A percentile compares a stretch with the other conserved stretches of the same genome.
These are phyloP conservation scores for Notoglanidium macrostoma DNA, from an alignment of 2,797 vertebrate genomes.

Conservation along the genomic window DNA sequence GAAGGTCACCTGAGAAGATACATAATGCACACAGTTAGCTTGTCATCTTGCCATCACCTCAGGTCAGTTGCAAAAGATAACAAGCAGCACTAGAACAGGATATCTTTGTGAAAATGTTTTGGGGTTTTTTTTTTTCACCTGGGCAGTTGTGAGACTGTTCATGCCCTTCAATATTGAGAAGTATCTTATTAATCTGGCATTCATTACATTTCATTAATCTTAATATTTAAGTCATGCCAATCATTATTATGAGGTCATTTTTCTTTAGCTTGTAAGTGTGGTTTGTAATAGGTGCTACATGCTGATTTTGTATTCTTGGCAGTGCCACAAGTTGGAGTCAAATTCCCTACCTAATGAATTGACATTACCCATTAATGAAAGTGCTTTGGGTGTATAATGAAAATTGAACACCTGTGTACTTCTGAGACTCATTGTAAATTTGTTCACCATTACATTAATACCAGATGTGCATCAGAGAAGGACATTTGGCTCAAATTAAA, in stretches of 20 bases:
- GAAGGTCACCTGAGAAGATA: slow-evolving; percentile 64
- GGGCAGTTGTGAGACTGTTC: neutral
- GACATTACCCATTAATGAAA: slow-evolving; percentile 23
- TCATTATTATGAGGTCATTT: neutral
- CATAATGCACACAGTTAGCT: neutral
- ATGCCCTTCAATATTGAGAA: neutral
- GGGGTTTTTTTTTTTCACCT: neutral
- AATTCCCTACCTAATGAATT: slow-evolving; percentile 30
- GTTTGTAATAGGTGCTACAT: slow-evolving; percentile 1
- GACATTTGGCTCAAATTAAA: slow-evolving; percentile 27
- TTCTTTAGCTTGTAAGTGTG: neutral
- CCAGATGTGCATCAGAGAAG: neutral
- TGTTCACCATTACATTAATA: slow-evolving; percentile 8
- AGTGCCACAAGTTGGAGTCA: slow-evolving; percentile 18
- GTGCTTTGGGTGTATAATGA: slow-evolving; percentile 30
- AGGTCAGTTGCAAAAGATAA: neutral
- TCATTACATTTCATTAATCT: slow-evolving; percentile 8
- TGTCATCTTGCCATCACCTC: neutral
- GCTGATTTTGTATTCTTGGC: slow-evolving; percentile 14
- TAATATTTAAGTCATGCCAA: neutral
- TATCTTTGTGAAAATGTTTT: neutral
- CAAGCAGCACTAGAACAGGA: neutral
- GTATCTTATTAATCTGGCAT: neutral
- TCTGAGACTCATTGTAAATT: slow-evolving; percentile 25
- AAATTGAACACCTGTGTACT: slow-evolving; percentile 26